These are phyloP conservation scores for Diloba caeruleocephala DNA, from an alignment of 2,888 invertebrate species.

Conservation along the genomic window DNA sequence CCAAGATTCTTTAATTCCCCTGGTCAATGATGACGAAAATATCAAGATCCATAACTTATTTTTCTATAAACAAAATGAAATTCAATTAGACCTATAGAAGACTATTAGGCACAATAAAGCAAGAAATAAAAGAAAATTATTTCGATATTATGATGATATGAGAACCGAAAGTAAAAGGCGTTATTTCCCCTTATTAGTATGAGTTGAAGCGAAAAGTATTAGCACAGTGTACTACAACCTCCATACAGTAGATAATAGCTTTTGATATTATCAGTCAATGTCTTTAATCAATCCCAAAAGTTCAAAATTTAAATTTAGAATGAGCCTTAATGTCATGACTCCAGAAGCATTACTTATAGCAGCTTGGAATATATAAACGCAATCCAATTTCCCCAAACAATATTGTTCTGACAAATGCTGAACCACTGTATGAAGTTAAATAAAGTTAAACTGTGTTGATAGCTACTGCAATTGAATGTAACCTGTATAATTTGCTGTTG, in stretches of 20 bases:
- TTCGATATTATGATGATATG: constrained; percentile 18
- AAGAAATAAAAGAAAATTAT: constrained; percentile 23
- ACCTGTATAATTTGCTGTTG: constrained; percentile 89
- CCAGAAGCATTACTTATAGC: too few species aligned
- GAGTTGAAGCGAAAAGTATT: constrained; percentile 42
- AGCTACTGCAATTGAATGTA: constrained; percentile 59
- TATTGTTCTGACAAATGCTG: not conserved
- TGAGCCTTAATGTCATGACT: too few species aligned
- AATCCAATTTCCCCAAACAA: not conserved
- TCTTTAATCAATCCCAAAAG: too few species aligned
- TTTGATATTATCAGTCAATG: too few species aligned
- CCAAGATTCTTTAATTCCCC: too few species aligned
- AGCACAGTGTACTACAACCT: constrained; percentile 28
- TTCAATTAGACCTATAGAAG: constrained; percentile 19
- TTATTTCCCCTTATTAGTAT: constrained; percentile 33
- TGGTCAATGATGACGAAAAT: too few species aligned
- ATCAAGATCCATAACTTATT: not conserved
- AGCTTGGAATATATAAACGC: not conserved
- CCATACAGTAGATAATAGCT: constrained; percentile 23
- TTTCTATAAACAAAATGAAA: constrained; percentile 1
- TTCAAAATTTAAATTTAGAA: too few species aligned
- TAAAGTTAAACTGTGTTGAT: constrained; percentile 30
- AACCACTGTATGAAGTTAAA: constrained; percentile 37
- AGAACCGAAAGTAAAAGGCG: constrained; percentile 31
- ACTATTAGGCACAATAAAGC: constrained; percentile 44